Percentiles rank a stretch among this genome's conserved stretches.
These are phyloP conservation scores for Brachyhypopomus occidentalis DNA, from an alignment of 2,113 vertebrate genomes.

Conservation along the genomic window DNA sequence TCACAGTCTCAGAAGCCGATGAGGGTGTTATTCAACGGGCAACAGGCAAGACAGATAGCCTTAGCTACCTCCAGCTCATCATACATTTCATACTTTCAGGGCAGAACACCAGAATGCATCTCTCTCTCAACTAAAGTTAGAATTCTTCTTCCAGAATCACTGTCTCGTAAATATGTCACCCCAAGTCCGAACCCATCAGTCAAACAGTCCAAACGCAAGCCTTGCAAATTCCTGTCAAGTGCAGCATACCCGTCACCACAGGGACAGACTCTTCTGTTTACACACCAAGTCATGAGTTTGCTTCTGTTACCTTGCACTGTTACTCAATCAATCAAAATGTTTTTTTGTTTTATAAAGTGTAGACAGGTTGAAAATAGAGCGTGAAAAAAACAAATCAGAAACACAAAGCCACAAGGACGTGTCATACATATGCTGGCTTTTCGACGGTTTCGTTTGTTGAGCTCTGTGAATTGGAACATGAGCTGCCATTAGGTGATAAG, in stretches of 20 bases:
- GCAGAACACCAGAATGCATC: not conserved
- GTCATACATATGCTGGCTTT: not conserved
- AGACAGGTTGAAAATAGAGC: not conserved
- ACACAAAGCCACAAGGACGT: not conserved
- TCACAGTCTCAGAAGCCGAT: not conserved
- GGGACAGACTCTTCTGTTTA: slow-evolving; percentile 9
- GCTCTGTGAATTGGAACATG: too few species aligned
- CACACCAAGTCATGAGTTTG: not conserved
- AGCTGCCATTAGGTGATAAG: too few species aligned
- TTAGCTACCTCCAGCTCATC: not conserved
- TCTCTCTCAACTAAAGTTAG: slow-evolving; percentile 24
- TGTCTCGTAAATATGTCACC: slow-evolving; percentile 32
- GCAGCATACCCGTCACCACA: slow-evolving; percentile 20
- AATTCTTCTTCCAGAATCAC: slow-evolving; percentile 25
- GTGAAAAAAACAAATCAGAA: not conserved
- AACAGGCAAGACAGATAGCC: not conserved
- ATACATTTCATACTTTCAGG: slow-evolving; percentile 9
- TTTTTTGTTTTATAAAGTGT: not conserved
- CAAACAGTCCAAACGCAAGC: slow-evolving; percentile 23
- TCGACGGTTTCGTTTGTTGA: too few species aligned
- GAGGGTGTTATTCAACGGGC: not conserved
- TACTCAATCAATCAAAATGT: not conserved
- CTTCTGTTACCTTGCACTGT: not conserved
- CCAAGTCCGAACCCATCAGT: slow-evolving; percentile 43
- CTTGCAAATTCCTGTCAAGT: slow-evolving; percentile 34